Evolutionary conservation across 2,888 invertebrate species (phyloP), one percentile per base, ranked within the genome.

Genomic region (Gnatocerus cornutus): DNA sequence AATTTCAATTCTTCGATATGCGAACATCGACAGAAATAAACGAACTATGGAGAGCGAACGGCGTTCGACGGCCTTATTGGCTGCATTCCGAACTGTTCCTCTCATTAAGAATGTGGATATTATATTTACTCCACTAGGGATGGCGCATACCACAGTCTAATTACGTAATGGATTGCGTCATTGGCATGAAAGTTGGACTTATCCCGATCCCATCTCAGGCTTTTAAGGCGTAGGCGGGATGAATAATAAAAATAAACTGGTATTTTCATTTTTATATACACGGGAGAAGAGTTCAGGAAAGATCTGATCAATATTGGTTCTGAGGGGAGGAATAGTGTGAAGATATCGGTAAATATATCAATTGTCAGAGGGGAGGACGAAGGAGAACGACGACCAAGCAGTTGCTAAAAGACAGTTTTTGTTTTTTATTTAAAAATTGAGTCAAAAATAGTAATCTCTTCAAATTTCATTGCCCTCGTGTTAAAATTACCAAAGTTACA

Each of bases 151-250:
- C 53, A 14, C 14, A 6, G 29, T 53, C 37, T 53, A 53, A 53
- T 53, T 53, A 53, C n/a, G 53, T 53, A 53, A 53, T 53, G 53
- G 53, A 33, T 33, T 53, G 53, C 53, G 37, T 53, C 53, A 53
- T 29, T 33, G n/a, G 9, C 48, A 16, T 16, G 16, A 55, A 52
- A 10, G 30, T 16, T 30, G 14, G 16, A 52, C 16, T 30, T 13
- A 46, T 21, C 43, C 12, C 10, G 43, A 43, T 9, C 21, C 13
- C 21, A 16, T 46, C 14, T 41, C 13, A n/a, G 6, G 41, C 33
- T 33, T 33, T 41, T 41, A n/a, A n/a, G 27, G 8, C 52, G 50
- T 21, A 12, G 52, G 13, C 52, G 33, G 37, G 3, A 14, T 12
- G 21, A 55, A 33, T 30, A 52, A 33, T 30, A 39, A 55, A 55